These are phyloP conservation scores for Brenthis hecate DNA, from an alignment of 2,888 invertebrate species.

Conservation along the genomic window DNA sequence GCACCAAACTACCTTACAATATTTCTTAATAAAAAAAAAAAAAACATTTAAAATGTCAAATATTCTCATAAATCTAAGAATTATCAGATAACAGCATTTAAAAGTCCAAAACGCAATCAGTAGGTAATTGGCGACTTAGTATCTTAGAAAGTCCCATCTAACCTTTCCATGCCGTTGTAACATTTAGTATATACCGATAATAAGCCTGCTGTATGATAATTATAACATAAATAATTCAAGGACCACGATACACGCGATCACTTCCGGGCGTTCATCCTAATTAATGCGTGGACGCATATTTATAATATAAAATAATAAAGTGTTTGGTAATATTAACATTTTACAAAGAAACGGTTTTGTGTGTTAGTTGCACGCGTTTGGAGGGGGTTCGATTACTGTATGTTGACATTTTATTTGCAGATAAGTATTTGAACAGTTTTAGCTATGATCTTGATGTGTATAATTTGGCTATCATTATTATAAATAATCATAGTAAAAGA, in stretches of 20 bases:
- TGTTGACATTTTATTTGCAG: too few relatives aligned
- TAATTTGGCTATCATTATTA: too few relatives aligned
- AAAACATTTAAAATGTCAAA: too few relatives aligned
- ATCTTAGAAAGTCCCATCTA: conserved; percentile 25
- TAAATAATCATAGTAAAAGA: too few relatives aligned
- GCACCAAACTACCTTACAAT: too few relatives aligned
- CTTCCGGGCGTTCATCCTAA: conserved; percentile 73
- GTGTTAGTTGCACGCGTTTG: neutral
- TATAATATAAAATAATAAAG: conserved; percentile 12
- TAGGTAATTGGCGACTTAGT: conserved; percentile 14
- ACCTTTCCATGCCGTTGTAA: conserved; percentile 60
- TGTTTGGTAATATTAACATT: neutral
- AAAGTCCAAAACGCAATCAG: conserved; percentile 1
- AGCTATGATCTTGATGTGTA: too few relatives aligned
- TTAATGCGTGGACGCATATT: conserved; percentile 57
- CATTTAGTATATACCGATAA: conserved; percentile 75
- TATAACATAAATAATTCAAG: conserved; percentile 82
- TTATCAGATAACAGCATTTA: neutral
- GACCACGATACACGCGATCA: conserved; percentile 77
- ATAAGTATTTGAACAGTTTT: too few relatives aligned
- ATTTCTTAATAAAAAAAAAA: too few relatives aligned
- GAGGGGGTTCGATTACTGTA: too few relatives aligned
- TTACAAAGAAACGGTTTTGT: too few relatives aligned
- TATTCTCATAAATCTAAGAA: too few relatives aligned
- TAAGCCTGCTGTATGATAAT: conserved; percentile 77